A percentile compares a stretch with the other conserved stretches of the same genome.
Evolutionary conservation across 30 jellyfish, hydroid and myxozoan genomes (phyloP).

Genomic region (Chironex yamaguchii): DNA sequence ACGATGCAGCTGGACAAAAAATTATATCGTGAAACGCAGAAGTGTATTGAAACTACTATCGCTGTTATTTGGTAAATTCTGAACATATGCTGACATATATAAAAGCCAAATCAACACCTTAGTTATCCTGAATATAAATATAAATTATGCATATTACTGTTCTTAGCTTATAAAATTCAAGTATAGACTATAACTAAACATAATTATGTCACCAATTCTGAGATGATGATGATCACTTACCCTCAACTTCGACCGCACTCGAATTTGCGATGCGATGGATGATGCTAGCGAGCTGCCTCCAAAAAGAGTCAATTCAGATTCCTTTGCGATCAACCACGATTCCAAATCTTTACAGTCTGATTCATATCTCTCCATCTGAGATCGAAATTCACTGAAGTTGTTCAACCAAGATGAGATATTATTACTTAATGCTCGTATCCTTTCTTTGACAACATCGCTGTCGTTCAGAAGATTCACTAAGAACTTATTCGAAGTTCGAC

Average conservation of each 20-base stretch:
- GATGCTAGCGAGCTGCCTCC: not conserved
- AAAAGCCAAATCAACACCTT: too few species aligned
- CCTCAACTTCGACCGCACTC: slow-evolving; percentile 42
- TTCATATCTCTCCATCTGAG: slow-evolving; percentile 71
- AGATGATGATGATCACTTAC: too few species aligned
- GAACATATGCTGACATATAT: too few species aligned
- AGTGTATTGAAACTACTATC: too few species aligned
- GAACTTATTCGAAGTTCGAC: not conserved
- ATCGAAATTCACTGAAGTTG: not conserved
- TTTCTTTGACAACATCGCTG: not conserved
- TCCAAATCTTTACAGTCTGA: slow-evolving; percentile 78
- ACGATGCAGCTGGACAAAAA: too few species aligned
- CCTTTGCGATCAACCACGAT: slow-evolving; percentile 77
- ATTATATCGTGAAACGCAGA: too few species aligned
- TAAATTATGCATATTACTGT: too few species aligned
- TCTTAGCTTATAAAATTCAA: too few species aligned
- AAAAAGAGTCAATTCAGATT: slow-evolving; percentile 65
- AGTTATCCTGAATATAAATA: too few species aligned
- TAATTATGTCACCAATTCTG: too few species aligned
- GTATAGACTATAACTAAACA: too few species aligned
- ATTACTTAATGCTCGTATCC: not conserved
- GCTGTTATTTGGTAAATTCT: too few species aligned
- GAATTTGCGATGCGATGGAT: slow-evolving; percentile 26
- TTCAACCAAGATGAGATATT: not conserved
- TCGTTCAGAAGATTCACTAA: not conserved